These are phyloP conservation scores for Tenthredo notha DNA, from an alignment of 2,888 invertebrate genomes.

Conservation along the genomic window DNA sequence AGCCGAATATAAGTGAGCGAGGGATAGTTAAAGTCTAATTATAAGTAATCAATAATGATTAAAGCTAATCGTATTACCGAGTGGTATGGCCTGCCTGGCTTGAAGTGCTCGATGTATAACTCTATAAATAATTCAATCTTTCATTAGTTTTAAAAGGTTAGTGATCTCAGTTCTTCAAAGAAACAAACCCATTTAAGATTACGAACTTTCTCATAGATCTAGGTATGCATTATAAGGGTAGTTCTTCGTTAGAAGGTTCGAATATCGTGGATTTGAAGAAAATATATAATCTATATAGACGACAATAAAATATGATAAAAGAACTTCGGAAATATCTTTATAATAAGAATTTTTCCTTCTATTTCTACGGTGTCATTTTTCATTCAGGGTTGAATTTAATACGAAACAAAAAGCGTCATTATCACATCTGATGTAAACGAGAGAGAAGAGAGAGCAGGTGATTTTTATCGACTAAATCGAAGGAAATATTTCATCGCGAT, in stretches of 20 bases:
- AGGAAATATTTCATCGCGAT: background rate
- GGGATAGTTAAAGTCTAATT: constrained; percentile 38
- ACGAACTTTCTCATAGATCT: constrained; percentile 27
- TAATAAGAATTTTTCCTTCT: too few relatives aligned
- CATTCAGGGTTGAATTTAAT: background rate
- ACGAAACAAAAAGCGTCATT: background rate
- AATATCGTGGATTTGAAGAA: background rate
- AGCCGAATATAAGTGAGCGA: background rate
- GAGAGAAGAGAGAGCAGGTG: too few relatives aligned
- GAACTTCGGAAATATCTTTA: background rate
- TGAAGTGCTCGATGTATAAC: constrained; percentile 46
- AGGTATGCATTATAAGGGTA: background rate
- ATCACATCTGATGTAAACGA: too few relatives aligned
- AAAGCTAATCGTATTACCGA: constrained; percentile 46
- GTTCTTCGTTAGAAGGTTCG: background rate
- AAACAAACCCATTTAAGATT: constrained; percentile 27
- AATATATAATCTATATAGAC: too few relatives aligned
- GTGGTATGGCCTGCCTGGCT: constrained; percentile 50
- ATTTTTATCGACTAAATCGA: background rate
- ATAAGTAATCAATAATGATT: constrained; percentile 48
- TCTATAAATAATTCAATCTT: constrained; percentile 52
- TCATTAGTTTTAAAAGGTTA: constrained; percentile 41
- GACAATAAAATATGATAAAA: background rate
- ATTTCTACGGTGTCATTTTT: background rate
- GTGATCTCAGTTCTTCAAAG: constrained; percentile 45